Percentiles rank a stretch among this genome's conserved stretches.
phyloP scores from a whole-genome alignment of 1,140 invertebrate species.

The Drosophila pachea region DNA sequence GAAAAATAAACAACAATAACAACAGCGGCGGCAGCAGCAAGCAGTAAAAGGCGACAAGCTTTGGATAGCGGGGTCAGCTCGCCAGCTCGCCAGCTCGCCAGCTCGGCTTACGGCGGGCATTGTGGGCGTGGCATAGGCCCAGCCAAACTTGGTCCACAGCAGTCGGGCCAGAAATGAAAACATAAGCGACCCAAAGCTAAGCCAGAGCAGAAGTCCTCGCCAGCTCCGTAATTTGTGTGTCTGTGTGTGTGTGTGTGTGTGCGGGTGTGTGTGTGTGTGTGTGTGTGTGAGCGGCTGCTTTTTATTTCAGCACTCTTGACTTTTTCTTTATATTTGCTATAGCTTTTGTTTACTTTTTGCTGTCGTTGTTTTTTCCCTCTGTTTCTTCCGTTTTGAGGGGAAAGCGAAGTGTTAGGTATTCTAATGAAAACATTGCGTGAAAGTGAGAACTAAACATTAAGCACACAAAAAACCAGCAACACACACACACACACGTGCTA shows the following conservation, averaged over 20 bases:
- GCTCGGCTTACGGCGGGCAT: conserved; percentile 5
- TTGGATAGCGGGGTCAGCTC: too few relatives aligned
- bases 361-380: conserved; percentile 24
- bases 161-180: conserved; percentile 57
- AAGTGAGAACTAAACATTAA: conserved; percentile 76
- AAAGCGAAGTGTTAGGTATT: conserved; percentile 24
- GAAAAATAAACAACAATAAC: too few relatives aligned
- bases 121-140: conserved; percentile 22
- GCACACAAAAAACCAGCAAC: conserved; percentile 56
- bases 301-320: conserved; percentile 27
- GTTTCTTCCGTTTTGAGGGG: conserved; percentile 9
- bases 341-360: conserved; percentile 30
- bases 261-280: conserved; percentile 11
- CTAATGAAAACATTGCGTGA: conserved; percentile 76
- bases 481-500: conserved; percentile 29
- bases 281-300: conserved; percentile 12
- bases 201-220: not conserved
- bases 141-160: conserved; percentile 18
- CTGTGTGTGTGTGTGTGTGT: not conserved
- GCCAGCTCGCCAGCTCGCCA: not conserved
- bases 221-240: conserved; percentile 7
- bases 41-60: not conserved
- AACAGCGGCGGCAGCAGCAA: too few relatives aligned
- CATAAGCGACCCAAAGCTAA: conserved; percentile 66
- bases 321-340: conserved; percentile 35